Percentiles rank a stretch among this genome's conserved stretches.
Conservation (phyloP, 2,888 invertebrate genomes). For the Fragum whitleyi region DNA sequence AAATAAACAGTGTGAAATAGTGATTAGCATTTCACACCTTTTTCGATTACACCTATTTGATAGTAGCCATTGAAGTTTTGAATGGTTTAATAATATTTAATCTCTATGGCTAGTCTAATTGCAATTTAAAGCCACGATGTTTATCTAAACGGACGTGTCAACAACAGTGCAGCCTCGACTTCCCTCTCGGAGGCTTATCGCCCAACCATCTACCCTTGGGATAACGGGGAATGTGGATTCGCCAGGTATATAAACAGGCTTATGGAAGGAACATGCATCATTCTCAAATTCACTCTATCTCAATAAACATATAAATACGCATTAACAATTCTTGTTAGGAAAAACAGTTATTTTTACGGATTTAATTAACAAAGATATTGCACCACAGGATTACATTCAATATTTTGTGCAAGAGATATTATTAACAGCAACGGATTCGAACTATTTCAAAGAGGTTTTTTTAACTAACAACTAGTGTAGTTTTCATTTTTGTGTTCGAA, state of each 20-base stretch:
- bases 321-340: too few species aligned
- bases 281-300: not conserved
- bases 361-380: too few species aligned
- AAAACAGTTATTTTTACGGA: too few species aligned
- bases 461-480: too few species aligned
- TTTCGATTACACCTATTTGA: not conserved
- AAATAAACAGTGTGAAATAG: not conserved
- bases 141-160: slow-evolving; percentile 1
- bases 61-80: not conserved
- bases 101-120: not conserved
- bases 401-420: too few species aligned
- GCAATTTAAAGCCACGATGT: not conserved
- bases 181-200: not conserved
- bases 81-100: not conserved
- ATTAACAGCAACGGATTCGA: too few species aligned
- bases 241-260: not conserved
- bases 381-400: too few species aligned
- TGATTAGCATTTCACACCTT: not conserved
- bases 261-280: not conserved
- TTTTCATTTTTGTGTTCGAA: too few species aligned
- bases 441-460: too few species aligned
- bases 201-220: not conserved
- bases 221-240: not conserved
- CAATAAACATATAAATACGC: not conserved
- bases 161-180: not conserved